These are phyloP conservation scores for Lates japonicus DNA, from an alignment of 2,797 vertebrate genomes.

Conservation along the genomic window DNA sequence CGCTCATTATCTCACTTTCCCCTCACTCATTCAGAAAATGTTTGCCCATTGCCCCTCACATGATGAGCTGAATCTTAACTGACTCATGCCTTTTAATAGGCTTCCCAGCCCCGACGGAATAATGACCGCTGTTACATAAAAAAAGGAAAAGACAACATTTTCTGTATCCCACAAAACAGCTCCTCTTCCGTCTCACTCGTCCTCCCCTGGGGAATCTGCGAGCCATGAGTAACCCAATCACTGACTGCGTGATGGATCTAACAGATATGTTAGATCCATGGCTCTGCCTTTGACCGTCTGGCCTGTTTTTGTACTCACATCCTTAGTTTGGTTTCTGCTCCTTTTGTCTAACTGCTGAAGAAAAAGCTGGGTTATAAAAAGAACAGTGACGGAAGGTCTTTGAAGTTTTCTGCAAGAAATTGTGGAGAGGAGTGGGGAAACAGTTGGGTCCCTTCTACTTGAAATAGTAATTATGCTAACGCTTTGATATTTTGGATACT, in stretches of 20 bases:
- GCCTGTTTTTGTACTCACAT: slow-evolving; percentile 71
- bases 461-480: slow-evolving; percentile 85
- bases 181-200: slow-evolving; percentile 31
- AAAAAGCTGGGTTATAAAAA: slow-evolving; percentile 78
- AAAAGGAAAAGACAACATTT: slow-evolving; percentile 48
- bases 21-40: slow-evolving; percentile 41
- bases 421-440: slow-evolving; percentile 69
- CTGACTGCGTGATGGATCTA: slow-evolving; percentile 50
- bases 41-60: slow-evolving; percentile 28
- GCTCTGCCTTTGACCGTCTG: slow-evolving; percentile 60
- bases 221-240: slow-evolving; percentile 50
- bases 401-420: slow-evolving; percentile 77
- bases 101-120: slow-evolving; percentile 30
- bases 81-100: slow-evolving; percentile 61
- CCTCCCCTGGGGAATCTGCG: slow-evolving; percentile 42
- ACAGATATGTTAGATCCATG: slow-evolving; percentile 53
- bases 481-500: slow-evolving; percentile 82
- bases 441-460: slow-evolving; percentile 80
- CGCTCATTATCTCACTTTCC: slow-evolving; percentile 51
- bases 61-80: slow-evolving; percentile 53
- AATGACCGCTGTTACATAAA: slow-evolving; percentile 61
- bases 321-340: slow-evolving; percentile 60
- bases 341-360: slow-evolving; percentile 73
- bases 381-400: slow-evolving; percentile 71
- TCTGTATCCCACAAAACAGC: slow-evolving; percentile 28